phyloP scores from a whole-genome alignment of 2,888 invertebrate species.

The Meteorus colon region DNA sequence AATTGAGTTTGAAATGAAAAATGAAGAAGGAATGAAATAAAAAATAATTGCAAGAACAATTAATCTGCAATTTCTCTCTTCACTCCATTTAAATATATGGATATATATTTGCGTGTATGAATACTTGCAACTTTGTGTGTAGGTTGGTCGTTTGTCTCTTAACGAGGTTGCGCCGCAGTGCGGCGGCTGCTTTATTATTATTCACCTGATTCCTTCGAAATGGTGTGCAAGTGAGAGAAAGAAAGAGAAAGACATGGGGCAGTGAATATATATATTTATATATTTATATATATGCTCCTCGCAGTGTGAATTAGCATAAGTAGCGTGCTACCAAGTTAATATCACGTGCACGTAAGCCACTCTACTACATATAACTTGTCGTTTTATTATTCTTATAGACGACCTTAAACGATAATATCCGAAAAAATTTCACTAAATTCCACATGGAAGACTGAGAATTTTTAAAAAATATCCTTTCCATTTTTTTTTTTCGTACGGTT shows the following conservation, averaged over 20 bases:
- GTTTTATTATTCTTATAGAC: slow-evolving; percentile 16
- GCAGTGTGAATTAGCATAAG: slow-evolving; percentile 57
- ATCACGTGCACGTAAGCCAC: slow-evolving; percentile 50
- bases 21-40: neutral
- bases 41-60: slow-evolving; percentile 4
- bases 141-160: slow-evolving; percentile 37
- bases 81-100: neutral
- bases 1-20: neutral
- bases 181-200: slow-evolving; percentile 45
- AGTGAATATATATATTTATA: slow-evolving; percentile 23
- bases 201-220: slow-evolving; percentile 54
- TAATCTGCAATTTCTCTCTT: slow-evolving; percentile 12
- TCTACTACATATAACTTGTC: slow-evolving; percentile 9
- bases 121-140: slow-evolving; percentile 18
- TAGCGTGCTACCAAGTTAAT: slow-evolving; percentile 51
- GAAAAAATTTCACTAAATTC: neutral
- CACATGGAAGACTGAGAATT: no score
- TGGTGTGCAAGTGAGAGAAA: slow-evolving; percentile 41
- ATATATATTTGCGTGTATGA: slow-evolving; percentile 5
- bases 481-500: no score
- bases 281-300: neutral
- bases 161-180: slow-evolving; percentile 48
- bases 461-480: no score
- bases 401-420: neutral
- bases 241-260: neutral